Evolutionary conservation across 2,113 vertebrate species (phyloP).

Genomic region (Sebastes fasciatus): DNA sequence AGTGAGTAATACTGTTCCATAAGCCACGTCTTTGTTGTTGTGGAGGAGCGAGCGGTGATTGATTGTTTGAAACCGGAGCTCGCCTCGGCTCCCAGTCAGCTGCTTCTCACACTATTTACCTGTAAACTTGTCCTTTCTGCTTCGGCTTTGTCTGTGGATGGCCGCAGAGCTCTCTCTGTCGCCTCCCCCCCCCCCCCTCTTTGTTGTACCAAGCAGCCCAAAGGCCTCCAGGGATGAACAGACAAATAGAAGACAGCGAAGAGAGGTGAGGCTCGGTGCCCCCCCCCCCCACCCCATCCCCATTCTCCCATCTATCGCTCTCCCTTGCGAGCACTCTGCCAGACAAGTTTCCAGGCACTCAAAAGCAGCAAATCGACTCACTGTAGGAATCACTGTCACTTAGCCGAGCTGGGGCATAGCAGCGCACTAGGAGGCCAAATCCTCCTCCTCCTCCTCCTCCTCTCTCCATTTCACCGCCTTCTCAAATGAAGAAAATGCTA

Average conservation of each 20-base stretch:
- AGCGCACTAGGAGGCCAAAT: conserved; percentile 62
- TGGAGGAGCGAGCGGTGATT: conserved; percentile 50
- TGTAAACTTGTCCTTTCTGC: conserved; percentile 74
- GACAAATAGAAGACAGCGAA: conserved; percentile 78
- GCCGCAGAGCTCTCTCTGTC: conserved; percentile 53
- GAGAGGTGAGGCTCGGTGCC: conserved; percentile 69
- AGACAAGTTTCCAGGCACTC: conserved; percentile 77
- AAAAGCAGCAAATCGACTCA: conserved; percentile 79
- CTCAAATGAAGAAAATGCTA: conserved; percentile 63
- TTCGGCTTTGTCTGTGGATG: conserved; percentile 61
- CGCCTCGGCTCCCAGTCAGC: conserved; percentile 57
- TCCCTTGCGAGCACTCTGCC: conserved; percentile 73
- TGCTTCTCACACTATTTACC: conserved; percentile 74
- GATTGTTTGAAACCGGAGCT: conserved; percentile 66
- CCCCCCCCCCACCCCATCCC: conserved; percentile 52
- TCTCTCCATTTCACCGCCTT: conserved; percentile 50
- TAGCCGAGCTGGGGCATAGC: conserved; percentile 65
- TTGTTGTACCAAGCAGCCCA: conserved; percentile 75
- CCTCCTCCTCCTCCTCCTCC: conserved; percentile 57
- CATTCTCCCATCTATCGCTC: conserved; percentile 62
- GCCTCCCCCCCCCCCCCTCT: conserved; percentile 30
- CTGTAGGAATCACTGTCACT: conserved; percentile 78
- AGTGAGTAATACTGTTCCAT: conserved; percentile 14
- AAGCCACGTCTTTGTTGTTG: conserved; percentile 50
- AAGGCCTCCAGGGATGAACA: conserved; percentile 75